These are phyloP conservation scores for Cyclophora punctaria DNA, from an alignment of 2,888 invertebrate species.

Conservation along the genomic window DNA sequence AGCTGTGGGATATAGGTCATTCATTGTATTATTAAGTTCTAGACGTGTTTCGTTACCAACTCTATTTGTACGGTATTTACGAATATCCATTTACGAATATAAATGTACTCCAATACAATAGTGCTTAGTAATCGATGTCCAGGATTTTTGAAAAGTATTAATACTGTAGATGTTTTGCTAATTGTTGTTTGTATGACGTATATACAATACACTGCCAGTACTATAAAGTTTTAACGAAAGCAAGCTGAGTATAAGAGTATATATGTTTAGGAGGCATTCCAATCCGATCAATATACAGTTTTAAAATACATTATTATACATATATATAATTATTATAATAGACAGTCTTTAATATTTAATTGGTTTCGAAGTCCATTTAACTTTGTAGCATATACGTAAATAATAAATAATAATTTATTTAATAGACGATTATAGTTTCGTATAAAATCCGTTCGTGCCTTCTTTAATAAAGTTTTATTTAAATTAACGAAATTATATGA, in stretches of 20 bases:
- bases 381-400: neutral
- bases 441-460: conserved; percentile 45
- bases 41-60: no score
- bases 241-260: neutral
- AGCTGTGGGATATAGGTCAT: no score
- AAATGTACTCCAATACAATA: no score
- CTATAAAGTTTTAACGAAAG: conserved; percentile 10
- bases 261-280: no score
- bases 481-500: neutral
- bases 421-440: conserved; percentile 10
- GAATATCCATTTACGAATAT: no score
- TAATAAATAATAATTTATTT: neutral
- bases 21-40: no score
- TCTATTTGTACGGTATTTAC: no score
- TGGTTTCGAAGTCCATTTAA: neutral
- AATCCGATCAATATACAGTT: no score
- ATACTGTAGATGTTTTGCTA: conserved; percentile 1
- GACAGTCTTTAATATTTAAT: neutral
- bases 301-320: conserved; percentile 1
- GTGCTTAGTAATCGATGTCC: no score
- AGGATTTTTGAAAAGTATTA: conserved; percentile 1
- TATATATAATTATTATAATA: conserved; percentile 1
- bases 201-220: conserved; percentile 17
- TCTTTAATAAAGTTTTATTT: conserved; percentile 25
- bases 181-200: conserved; percentile 1